Conservation (phyloP, 1,140 invertebrate species). For the Achatina immaculata region DNA sequence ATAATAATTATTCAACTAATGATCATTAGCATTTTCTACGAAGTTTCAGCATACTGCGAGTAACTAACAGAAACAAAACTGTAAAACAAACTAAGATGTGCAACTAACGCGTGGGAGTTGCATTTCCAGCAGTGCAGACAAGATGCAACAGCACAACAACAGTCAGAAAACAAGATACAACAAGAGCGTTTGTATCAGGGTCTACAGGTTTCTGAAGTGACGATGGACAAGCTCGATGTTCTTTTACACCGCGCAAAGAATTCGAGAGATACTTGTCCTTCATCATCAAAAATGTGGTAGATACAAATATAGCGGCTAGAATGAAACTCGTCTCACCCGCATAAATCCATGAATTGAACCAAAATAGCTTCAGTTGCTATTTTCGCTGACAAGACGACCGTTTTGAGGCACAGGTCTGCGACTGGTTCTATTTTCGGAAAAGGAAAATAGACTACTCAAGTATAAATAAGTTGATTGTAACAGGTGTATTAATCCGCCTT, state of each 20-base stretch:
- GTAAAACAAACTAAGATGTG: background rate
- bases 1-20: too few species aligned
- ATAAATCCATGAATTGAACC: conserved; percentile 56
- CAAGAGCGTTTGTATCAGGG: background rate
- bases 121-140: background rate
- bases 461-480: conserved; percentile 41
- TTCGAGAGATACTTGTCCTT: conserved; percentile 30
- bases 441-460: conserved; percentile 48
- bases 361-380: conserved; percentile 56
- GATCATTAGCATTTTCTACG: too few species aligned
- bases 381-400: conserved; percentile 48
- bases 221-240: background rate
- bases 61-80: too few species aligned
- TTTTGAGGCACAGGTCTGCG: conserved; percentile 49
- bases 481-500: conserved; percentile 28
- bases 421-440: conserved; percentile 54
- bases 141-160: background rate
- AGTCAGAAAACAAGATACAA: background rate
- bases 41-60: too few species aligned
- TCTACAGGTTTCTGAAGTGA: background rate
- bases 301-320: conserved; percentile 42
- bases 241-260: conserved; percentile 20
- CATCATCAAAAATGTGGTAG: conserved; percentile 32
- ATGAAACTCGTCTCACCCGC: conserved; percentile 49
- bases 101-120: background rate